Conservation (phyloP, 2,888 invertebrate genomes). For the Suillia variegata region DNA sequence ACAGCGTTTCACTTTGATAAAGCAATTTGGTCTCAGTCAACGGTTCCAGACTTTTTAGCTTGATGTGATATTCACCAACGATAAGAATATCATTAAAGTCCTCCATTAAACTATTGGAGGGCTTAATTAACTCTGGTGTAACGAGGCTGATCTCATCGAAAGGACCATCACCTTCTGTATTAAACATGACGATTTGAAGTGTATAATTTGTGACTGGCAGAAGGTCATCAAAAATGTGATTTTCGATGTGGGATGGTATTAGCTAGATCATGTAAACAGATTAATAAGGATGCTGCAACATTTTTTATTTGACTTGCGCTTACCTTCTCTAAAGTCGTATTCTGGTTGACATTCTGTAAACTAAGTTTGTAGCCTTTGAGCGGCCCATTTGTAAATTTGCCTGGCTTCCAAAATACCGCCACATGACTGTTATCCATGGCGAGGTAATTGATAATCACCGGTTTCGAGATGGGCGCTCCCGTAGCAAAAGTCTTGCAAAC, state of each 20-base stretch:
- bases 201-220: slow-evolving; percentile 74
- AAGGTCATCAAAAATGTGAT: slow-evolving; percentile 63
- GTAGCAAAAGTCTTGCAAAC: slow-evolving; percentile 76
- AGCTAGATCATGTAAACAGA: too few species aligned
- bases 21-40: slow-evolving; percentile 41
- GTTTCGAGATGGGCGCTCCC: slow-evolving; percentile 78
- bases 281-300: too few species aligned
- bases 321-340: slow-evolving; percentile 72
- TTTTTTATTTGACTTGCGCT: slow-evolving; percentile 10
- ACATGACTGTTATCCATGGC: slow-evolving; percentile 83
- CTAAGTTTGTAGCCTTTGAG: slow-evolving; percentile 83
- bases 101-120: slow-evolving; percentile 58
- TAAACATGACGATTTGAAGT: slow-evolving; percentile 80
- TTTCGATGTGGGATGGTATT: slow-evolving; percentile 28
- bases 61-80: slow-evolving; percentile 36
- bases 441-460: slow-evolving; percentile 75
- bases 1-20: slow-evolving; percentile 45
- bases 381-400: slow-evolving; percentile 85
- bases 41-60: slow-evolving; percentile 42
- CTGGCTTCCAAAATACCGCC: slow-evolving; percentile 87
- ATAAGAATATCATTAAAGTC: slow-evolving; percentile 35
- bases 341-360: slow-evolving; percentile 65
- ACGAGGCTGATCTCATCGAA: slow-evolving; percentile 68
- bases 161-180: slow-evolving; percentile 81
- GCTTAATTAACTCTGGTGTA: slow-evolving; percentile 73